These are phyloP conservation scores for Galerucella pusilla DNA, from an alignment of 2,888 invertebrate species.

Conservation along the genomic window DNA sequence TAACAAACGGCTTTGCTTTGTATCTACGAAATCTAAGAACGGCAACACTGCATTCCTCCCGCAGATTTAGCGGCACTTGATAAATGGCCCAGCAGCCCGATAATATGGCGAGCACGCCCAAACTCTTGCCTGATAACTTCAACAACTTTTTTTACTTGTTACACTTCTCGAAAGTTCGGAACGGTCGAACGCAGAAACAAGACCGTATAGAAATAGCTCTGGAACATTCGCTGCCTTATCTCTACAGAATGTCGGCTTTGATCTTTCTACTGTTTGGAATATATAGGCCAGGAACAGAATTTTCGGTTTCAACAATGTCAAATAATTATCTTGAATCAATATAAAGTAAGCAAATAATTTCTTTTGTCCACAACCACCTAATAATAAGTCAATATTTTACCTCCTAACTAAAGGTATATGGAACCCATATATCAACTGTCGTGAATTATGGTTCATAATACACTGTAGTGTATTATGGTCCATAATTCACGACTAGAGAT, in stretches of 20 bases:
- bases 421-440: too few relatives aligned
- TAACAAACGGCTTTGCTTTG: background rate
- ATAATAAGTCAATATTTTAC: too few relatives aligned
- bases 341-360: too few relatives aligned
- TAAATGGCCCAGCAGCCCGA: conserved; percentile 40
- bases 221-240: conserved; percentile 10
- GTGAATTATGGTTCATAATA: too few relatives aligned
- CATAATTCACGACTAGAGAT: too few relatives aligned
- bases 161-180: conserved; percentile 44
- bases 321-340: background rate
- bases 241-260: conserved; percentile 30
- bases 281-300: background rate
- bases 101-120: conserved; percentile 41
- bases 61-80: conserved; percentile 29
- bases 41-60: conserved; percentile 28
- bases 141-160: conserved; percentile 46
- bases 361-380: too few relatives aligned
- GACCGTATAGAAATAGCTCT: conserved; percentile 17
- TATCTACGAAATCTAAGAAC: conserved; percentile 20
- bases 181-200: conserved; percentile 5
- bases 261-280: conserved; percentile 29
- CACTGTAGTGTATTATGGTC: too few relatives aligned
- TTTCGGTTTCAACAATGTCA: background rate
- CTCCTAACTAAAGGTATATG: too few relatives aligned
- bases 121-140: conserved; percentile 43